Conservation (phyloP, 2,888 invertebrate species). For the Ormia ochracea region DNA sequence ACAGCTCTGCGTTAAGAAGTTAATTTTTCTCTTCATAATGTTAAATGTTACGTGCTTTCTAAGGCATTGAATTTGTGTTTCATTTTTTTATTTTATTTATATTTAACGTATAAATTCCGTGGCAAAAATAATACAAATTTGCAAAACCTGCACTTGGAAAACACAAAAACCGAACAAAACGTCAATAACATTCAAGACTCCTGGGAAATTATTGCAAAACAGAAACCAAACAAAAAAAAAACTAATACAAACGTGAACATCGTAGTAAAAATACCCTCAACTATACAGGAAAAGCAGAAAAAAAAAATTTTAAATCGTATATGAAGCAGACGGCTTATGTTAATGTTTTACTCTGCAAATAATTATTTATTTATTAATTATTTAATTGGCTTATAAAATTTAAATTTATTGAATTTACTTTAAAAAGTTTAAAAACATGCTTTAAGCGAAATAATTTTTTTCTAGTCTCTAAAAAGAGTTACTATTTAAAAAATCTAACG, state of each 20-base stretch:
- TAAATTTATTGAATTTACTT: too few species aligned
- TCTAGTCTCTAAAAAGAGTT: too few species aligned
- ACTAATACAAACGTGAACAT: slow-evolving; percentile 46
- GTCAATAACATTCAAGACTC: slow-evolving; percentile 58
- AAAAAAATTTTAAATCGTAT: too few species aligned
- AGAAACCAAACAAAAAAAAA: too few species aligned
- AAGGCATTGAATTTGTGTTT: background rate
- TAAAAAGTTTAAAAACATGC: too few species aligned
- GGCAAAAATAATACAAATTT: slow-evolving; percentile 10
- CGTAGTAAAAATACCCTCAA: background rate
- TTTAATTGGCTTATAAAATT: too few species aligned
- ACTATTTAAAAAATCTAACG: too few species aligned
- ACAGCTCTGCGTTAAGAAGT: background rate
- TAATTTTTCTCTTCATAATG: background rate
- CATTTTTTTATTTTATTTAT: background rate
- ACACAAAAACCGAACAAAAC: slow-evolving; percentile 33
- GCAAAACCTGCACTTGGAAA: background rate
- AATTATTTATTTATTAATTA: too few species aligned
- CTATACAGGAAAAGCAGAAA: too few species aligned
- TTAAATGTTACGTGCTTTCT: slow-evolving; percentile 19
- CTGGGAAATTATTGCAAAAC: slow-evolving; percentile 62
- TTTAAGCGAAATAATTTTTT: too few species aligned
- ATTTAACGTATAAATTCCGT: slow-evolving; percentile 15
- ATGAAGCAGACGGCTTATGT: too few species aligned
- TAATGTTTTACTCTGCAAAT: too few species aligned